Percentiles rank a stretch among this genome's conserved stretches.
Conservation (phyloP, 2,888 invertebrate genomes). For the Seira musarum region DNA sequence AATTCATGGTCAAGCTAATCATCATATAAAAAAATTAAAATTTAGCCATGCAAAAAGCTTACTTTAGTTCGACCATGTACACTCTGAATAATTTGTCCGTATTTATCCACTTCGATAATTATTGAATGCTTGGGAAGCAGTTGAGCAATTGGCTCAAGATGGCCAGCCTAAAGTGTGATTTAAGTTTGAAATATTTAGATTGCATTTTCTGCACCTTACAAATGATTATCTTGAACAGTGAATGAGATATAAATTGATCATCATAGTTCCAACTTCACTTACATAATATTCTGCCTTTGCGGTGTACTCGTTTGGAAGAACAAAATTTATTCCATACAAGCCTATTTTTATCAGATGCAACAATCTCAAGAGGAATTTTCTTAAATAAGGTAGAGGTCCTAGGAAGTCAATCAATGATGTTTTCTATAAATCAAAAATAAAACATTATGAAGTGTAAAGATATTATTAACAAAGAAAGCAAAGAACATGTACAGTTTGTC, state of each 20-base stretch:
- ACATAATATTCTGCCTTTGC: conserved; percentile 78
- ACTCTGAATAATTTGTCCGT: conserved; percentile 81
- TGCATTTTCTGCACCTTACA: background rate
- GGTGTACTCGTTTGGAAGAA: conserved; percentile 79
- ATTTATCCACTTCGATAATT: conserved; percentile 80
- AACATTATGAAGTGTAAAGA: background rate
- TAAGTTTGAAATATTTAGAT: too few species aligned
- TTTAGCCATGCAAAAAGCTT: background rate
- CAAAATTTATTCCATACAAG: conserved; percentile 76
- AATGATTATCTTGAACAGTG: background rate
- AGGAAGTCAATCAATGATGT: conserved; percentile 44
- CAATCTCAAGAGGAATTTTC: conserved; percentile 61
- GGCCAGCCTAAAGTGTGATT: conserved; percentile 79
- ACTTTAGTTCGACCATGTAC: conserved; percentile 75
- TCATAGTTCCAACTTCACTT: conserved; percentile 72
- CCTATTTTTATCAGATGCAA: conserved; percentile 48
- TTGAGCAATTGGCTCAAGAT: conserved; percentile 75
- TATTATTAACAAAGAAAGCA: background rate
- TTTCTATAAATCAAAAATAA: conserved; percentile 38
- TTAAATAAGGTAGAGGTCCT: conserved; percentile 50
- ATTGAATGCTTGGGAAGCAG: conserved; percentile 75
- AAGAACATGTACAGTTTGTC: background rate
- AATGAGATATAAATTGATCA: background rate
- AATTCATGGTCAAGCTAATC: background rate
- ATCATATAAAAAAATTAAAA: background rate